Evolutionary conservation across 2,797 vertebrate genomes (phyloP).

Genomic region (Rhinogobio ventralis): DNA sequence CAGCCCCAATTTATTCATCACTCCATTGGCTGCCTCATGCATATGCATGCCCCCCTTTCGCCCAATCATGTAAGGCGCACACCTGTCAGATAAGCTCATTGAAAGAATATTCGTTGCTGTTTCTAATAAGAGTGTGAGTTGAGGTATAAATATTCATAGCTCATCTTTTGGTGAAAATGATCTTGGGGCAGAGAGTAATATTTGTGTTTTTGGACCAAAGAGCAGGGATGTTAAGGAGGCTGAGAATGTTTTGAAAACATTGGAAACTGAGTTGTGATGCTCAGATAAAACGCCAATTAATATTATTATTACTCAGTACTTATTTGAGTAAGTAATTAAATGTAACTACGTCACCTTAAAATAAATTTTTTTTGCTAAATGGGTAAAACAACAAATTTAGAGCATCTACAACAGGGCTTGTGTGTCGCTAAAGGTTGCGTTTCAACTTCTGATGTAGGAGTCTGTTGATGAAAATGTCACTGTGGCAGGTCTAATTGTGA

Average conservation of each 20-base stretch:
- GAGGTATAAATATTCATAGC: conserved; percentile 54
- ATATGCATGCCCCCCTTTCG: conserved; percentile 51
- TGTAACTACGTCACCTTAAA: not conserved
- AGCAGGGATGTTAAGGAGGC: not conserved
- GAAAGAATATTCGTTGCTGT: conserved; percentile 47
- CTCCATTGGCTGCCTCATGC: conserved; percentile 48
- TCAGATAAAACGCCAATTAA: not conserved
- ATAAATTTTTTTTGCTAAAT: not conserved
- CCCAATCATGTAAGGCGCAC: conserved; percentile 47
- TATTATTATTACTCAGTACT: not conserved
- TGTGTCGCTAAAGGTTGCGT: not conserved
- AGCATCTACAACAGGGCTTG: not conserved
- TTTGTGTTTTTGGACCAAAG: conserved; percentile 42
- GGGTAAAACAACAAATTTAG: not conserved
- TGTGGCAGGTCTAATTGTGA: not conserved
- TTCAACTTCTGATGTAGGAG: not conserved
- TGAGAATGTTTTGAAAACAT: conserved; percentile 14
- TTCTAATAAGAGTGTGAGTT: conserved; percentile 40
- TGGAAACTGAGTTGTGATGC: not conserved
- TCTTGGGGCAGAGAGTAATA: conserved; percentile 30
- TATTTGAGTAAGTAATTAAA: not conserved
- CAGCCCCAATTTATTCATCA: conserved; percentile 52
- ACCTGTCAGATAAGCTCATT: conserved; percentile 49
- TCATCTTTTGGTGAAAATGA: conserved; percentile 2
- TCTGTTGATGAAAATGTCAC: conserved; percentile 4